Base-by-base conservation (phyloP, 2,113 vertebrate genomes). In the Gulo gulo region DNA sequence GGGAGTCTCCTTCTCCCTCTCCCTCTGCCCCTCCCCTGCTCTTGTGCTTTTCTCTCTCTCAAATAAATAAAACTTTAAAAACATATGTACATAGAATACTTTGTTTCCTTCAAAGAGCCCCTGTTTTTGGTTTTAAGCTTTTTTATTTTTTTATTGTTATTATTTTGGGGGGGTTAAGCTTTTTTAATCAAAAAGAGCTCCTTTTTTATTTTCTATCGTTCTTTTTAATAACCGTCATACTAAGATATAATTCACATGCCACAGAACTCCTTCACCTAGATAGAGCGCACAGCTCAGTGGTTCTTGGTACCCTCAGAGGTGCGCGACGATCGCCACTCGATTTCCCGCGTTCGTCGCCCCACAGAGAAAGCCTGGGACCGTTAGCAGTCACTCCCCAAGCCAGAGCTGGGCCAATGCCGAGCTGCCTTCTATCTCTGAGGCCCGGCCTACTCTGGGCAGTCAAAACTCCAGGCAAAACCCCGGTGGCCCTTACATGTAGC, bases 401-500 rank as follows among this genome's bases (percentile, higher is more conserved):
- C 59, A 20, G 55, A 0, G 67, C 15, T 11, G 16, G 55, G 67
- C 55, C 2, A 26, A 65, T 5, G 1, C 59, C 3, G 0, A 45
- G 16, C 71, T 16, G 0, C 57, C 23, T 74, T 11, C 86, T 4
- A 12, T 24, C 67, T 73, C 81, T 4, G 6, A 8, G 39, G 61
- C 15, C 1, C 4, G 18, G 81, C 50, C 47, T 8, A 0, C n/a
- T 11, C 29, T 1, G 12, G 36, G 80, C 7, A 0, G 42, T 15
- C 23, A 7, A 45, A 42, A 24, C 39, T 1, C 23, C 3, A 8
- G 31, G 29, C 23, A 0, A 18, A 36, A 1, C 13, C 20, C 6
- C 0, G 1, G 3, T 12, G 13, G 26, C 0, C 18, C 99, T 99
- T 97, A 99, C 99, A 99, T 99, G 98, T 99, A 99, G 90, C 99